A percentile compares a stretch with the other conserved stretches of the same genome.
phyloP scores from a whole-genome alignment of 2,797 vertebrate genomes.

The Lepidocolaptes lacrymiger region DNA sequence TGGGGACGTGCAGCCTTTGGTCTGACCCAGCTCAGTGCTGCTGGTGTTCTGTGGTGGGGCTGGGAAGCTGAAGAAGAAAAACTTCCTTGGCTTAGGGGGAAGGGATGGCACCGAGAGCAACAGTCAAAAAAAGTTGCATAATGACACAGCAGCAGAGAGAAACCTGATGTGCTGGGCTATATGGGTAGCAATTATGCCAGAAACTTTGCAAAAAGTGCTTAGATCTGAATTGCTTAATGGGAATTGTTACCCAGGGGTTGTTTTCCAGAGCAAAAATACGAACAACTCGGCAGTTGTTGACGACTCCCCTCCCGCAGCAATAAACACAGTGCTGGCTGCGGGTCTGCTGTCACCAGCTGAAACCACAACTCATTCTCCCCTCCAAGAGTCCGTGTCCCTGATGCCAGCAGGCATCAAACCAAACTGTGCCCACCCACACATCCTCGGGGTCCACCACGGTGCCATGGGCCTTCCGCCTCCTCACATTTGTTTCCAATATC shows the following conservation, averaged over 20 bases:
- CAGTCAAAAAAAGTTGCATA: background rate
- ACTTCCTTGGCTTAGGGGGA: background rate
- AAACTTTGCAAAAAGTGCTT: background rate
- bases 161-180: background rate
- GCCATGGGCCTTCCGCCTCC: background rate
- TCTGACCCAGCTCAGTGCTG: background rate
- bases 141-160: background rate
- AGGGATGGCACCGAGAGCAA: background rate
- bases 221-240: background rate
- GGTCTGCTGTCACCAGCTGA: conserved; percentile 25
- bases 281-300: background rate
- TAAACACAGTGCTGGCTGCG: background rate
- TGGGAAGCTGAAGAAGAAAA: background rate
- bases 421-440: background rate
- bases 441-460: background rate
- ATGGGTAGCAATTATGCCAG: background rate
- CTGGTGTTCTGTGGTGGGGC: accelerated
- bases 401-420: background rate
- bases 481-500: background rate
- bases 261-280: background rate
- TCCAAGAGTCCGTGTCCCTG: background rate
- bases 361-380: conserved; percentile 17
- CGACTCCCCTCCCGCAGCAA: background rate
- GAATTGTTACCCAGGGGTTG: background rate
- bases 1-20: accelerated